Evolutionary conservation across 2,888 invertebrate species (phyloP).

Genomic region (Megastigmus dorsalis): DNA sequence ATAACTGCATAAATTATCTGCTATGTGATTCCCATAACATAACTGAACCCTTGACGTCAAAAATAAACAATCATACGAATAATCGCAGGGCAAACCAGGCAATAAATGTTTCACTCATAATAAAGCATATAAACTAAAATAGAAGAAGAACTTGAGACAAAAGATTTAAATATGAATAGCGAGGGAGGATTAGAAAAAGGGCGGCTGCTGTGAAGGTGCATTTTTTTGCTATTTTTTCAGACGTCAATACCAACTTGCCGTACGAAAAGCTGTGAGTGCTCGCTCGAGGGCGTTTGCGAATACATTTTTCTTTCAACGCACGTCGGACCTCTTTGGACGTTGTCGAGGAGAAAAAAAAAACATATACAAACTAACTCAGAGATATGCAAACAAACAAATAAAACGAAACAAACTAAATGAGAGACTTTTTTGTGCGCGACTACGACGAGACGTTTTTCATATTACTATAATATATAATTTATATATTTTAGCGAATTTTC

Average conservation of each 20-base stretch:
- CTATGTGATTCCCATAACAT: too few species aligned
- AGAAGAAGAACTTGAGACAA: not conserved
- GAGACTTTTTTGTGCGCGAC: conserved; percentile 36
- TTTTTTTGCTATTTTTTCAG: conserved; percentile 78
- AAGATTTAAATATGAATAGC: too few species aligned
- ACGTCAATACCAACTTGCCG: conserved; percentile 92
- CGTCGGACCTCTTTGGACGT: conserved; percentile 64
- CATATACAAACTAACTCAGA: conserved; percentile 46
- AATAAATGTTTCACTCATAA: not conserved
- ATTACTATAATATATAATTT: conserved; percentile 36
- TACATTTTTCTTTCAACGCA: conserved; percentile 74
- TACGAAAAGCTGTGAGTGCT: conserved; percentile 91
- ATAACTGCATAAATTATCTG: too few species aligned
- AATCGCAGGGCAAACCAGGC: not conserved
- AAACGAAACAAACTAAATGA: conserved; percentile 39
- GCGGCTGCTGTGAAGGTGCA: conserved; percentile 59
- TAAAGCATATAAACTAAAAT: not conserved
- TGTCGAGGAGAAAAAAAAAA: conserved; percentile 54
- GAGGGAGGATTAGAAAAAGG: not conserved
- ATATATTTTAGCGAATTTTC: conserved; percentile 35
- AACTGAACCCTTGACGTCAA: conserved; percentile 39
- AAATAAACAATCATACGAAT: conserved; percentile 13
- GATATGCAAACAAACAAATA: conserved; percentile 14
- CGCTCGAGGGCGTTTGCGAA: conserved; percentile 74
- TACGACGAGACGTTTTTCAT: conserved; percentile 1